Conservation (phyloP, 2,113 vertebrate genomes). For the Odocoileus hemionus region DNA sequence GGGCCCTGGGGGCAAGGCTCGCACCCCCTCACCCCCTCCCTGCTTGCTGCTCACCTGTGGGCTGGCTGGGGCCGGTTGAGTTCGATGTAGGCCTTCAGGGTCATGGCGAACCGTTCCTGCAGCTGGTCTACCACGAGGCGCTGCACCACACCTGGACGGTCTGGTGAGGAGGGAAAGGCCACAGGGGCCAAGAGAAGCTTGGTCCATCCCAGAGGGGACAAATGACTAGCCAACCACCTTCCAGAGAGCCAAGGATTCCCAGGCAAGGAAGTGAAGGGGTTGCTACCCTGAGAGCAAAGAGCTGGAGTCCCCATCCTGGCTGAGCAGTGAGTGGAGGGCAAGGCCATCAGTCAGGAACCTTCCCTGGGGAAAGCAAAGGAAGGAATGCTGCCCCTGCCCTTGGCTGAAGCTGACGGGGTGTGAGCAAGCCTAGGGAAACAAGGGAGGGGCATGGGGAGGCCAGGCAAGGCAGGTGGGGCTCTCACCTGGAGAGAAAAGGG, state of each 20-base stretch:
- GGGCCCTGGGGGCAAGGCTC: neutral
- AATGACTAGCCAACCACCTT: neutral
- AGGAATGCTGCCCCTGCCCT: neutral
- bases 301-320: neutral
- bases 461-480: neutral
- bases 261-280: neutral
- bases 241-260: neutral
- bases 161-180: neutral
- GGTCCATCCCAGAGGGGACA: neutral
- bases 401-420: neutral
- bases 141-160: conserved; percentile 62
- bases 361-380: neutral
- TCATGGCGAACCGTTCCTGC: conserved; percentile 50
- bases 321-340: neutral
- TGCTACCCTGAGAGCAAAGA: neutral
- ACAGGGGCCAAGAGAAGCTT: neutral
- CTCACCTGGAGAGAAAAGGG: conserved; percentile 86
- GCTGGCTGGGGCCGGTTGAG: conserved; percentile 51
- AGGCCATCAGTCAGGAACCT: neutral
- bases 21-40: neutral
- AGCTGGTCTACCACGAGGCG: conserved; percentile 43
- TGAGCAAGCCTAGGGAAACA: too few relatives aligned
- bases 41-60: conserved; percentile 40
- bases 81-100: conserved; percentile 67
- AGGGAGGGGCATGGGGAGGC: neutral